Evolutionary conservation across 2,797 vertebrate genomes (phyloP).

Genomic region (Huso huso): DNA sequence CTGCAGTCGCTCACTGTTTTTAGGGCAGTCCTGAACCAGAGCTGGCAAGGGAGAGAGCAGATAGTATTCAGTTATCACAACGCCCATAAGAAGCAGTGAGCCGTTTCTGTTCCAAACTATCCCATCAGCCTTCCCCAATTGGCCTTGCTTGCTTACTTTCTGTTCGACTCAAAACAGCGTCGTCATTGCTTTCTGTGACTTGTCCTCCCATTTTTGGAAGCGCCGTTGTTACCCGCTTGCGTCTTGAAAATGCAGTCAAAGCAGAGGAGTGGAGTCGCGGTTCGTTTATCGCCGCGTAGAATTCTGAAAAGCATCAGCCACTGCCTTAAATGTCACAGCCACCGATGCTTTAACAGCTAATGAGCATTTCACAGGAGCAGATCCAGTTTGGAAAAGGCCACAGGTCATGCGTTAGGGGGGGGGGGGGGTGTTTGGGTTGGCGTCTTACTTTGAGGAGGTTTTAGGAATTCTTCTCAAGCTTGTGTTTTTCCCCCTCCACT

Average conservation of each 20-base stretch:
- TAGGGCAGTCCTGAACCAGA: not conserved
- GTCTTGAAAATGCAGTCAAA: no score
- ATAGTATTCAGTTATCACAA: conserved; percentile 2
- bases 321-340: conserved; percentile 57
- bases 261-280: not conserved
- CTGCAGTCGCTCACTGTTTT: no score
- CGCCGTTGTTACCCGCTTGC: no score
- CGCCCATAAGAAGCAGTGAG: not conserved
- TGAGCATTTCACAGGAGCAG: conserved; percentile 3
- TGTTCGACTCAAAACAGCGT: not conserved
- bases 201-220: not conserved
- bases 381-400: no score
- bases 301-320: conserved; percentile 37
- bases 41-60: not conserved
- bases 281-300: no score
- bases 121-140: conserved; percentile 32
- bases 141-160: conserved; percentile 25
- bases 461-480: no score
- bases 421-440: not conserved
- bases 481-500: no score
- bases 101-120: conserved; percentile 29
- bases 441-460: no score
- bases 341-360: conserved; percentile 12
- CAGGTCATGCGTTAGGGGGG: not conserved
- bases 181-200: not conserved